Evolutionary conservation across 2,113 vertebrate genomes (phyloP).

Genomic region (Leuciscus idus): DNA sequence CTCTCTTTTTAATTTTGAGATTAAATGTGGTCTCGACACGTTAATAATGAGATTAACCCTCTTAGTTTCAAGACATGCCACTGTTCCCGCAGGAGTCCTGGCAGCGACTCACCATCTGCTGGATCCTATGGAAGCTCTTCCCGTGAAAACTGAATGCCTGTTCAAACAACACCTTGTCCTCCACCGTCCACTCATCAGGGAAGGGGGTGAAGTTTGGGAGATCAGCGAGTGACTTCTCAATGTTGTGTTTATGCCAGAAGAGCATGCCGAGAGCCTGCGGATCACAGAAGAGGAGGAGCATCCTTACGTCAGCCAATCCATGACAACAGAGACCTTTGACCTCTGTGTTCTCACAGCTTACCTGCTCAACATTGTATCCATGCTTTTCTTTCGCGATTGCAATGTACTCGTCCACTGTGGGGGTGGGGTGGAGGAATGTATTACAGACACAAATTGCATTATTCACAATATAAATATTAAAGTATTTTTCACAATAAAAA

Average conservation of each 20-base stretch:
- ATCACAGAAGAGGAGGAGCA: conserved; percentile 51
- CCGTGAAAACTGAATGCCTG: conserved; percentile 99
- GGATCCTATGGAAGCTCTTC: conserved; percentile 99
- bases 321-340: not conserved
- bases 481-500: not conserved
- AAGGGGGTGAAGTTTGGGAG: conserved; percentile 99
- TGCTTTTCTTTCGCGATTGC: conserved; percentile 98
- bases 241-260: conserved; percentile 99
- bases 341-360: conserved; percentile 46
- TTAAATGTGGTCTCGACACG: not conserved
- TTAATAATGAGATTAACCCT: not conserved
- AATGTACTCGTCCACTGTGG: conserved; percentile 97
- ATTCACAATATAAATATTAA: not conserved
- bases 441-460: not conserved
- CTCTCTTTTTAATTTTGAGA: not conserved
- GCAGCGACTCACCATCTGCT: conserved; percentile 89
- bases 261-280: conserved; percentile 95
- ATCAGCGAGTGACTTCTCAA: conserved; percentile 97
- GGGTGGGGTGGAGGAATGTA: not conserved
- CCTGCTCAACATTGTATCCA: conserved; percentile 98
- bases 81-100: not conserved
- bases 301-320: too few species aligned
- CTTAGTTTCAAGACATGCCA: not conserved
- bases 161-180: conserved; percentile 98
- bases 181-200: conserved; percentile 98